Evolutionary conservation across 2,797 vertebrate species (phyloP).

Genomic region (Lepilemur ruficaudatus): DNA sequence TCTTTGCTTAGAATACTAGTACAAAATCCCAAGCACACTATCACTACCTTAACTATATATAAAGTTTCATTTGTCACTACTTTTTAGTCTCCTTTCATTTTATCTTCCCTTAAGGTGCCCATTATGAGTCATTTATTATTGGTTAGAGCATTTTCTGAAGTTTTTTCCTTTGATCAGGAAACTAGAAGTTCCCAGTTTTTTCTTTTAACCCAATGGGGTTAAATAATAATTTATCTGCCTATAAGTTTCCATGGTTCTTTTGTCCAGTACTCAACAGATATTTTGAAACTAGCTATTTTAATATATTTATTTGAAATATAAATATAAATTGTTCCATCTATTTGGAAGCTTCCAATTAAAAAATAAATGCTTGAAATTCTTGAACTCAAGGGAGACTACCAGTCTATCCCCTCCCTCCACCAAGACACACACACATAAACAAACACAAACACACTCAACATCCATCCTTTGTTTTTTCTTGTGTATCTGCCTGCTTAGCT

Average conservation of each 20-base stretch:
- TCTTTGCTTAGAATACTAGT: neutral
- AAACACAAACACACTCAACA: neutral
- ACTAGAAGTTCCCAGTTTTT: neutral
- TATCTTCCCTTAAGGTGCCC: neutral
- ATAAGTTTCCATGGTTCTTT: neutral
- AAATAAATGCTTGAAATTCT: neutral
- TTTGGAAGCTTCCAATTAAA: neutral
- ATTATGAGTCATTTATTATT: neutral
- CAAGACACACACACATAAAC: neutral
- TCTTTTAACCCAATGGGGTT: neutral
- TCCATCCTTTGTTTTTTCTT: neutral
- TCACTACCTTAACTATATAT: neutral
- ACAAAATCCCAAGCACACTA: neutral
- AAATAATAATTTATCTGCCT: neutral
- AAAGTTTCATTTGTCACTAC: neutral
- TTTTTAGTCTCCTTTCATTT: neutral
- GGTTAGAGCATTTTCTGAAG: neutral
- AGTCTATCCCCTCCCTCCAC: neutral
- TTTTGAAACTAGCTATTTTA: neutral
- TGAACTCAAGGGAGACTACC: neutral
- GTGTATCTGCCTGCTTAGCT: neutral
- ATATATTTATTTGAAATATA: neutral
- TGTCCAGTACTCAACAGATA: neutral
- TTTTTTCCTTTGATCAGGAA: neutral
- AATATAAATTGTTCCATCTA: neutral